Percentiles rank a stretch among this genome's conserved stretches.
Conservation (phyloP, 2,888 invertebrate species). For the Subacronicta megacephala region DNA sequence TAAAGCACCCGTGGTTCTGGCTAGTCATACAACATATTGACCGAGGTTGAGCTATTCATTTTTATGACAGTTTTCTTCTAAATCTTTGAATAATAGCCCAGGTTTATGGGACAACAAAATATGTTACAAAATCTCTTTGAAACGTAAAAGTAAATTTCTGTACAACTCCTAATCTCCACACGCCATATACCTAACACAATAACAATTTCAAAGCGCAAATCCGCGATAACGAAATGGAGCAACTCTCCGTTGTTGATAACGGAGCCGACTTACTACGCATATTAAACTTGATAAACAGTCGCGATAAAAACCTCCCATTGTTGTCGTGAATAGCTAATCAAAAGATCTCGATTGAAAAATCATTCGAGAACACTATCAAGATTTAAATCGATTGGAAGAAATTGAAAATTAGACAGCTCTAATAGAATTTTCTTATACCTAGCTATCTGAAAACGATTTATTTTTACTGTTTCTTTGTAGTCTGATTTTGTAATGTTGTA, state of each 20-base stretch:
- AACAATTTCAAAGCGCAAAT: constrained; percentile 76
- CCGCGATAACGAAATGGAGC: constrained; percentile 85
- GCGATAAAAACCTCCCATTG: constrained; percentile 81
- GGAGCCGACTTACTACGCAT: constrained; percentile 84
- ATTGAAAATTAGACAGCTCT: constrained; percentile 52
- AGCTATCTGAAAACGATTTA: constrained; percentile 16
- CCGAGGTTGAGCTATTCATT: too few species aligned
- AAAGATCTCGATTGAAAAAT: constrained; percentile 84
- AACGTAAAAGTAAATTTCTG: constrained; percentile 37
- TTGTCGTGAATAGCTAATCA: constrained; percentile 81
- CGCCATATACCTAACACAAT: constrained; percentile 83
- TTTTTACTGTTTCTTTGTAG: constrained; percentile 4
- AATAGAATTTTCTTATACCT: constrained; percentile 39
- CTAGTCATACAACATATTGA: too few species aligned
- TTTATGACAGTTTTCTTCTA: too few species aligned
- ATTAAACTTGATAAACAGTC: constrained; percentile 85
- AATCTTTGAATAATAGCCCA: too few species aligned
- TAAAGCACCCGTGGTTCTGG: too few species aligned
- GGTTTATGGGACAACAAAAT: neutral
- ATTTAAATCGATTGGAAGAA: constrained; percentile 59
- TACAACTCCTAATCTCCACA: constrained; percentile 69
- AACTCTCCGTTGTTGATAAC: constrained; percentile 75
- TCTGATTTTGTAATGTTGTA: constrained; percentile 4
- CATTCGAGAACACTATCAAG: constrained; percentile 69
- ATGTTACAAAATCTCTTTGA: constrained; percentile 19